A percentile compares a stretch with the other conserved stretches of the same genome.
These are phyloP conservation scores for Molossus molossus DNA, from an alignment of 2,797 vertebrate species.

Conservation along the genomic window DNA sequence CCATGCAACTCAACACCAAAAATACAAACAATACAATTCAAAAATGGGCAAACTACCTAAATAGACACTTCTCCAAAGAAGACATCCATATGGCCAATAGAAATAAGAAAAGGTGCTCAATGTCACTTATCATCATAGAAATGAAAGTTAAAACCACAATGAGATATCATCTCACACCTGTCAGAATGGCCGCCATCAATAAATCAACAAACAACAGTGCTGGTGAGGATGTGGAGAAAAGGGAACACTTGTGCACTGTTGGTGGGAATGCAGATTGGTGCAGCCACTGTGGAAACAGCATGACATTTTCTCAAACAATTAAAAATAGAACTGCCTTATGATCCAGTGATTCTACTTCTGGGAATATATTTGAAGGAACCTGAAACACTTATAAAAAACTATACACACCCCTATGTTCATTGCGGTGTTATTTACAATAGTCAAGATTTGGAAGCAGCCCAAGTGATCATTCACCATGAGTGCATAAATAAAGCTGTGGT, in stretches of 20 bases:
- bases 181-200: neutral
- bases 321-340: neutral
- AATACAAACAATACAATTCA: neutral
- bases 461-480: neutral
- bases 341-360: neutral
- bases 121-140: too few relatives aligned
- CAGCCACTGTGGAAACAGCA: neutral
- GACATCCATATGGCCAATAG: too few relatives aligned
- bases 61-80: too few relatives aligned
- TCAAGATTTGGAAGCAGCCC: neutral
- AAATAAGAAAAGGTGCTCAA: too few relatives aligned
- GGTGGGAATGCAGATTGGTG: neutral
- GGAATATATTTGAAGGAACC: neutral
- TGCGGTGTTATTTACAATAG: neutral
- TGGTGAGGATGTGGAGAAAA: neutral
- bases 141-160: too few relatives aligned
- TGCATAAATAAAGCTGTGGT: neutral
- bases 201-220: neutral
- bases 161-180: neutral
- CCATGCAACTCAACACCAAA: neutral
- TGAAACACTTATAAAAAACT: neutral
- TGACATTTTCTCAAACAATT: neutral
- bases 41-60: too few relatives aligned
- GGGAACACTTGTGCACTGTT: neutral
- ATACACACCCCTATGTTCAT: neutral